Evolutionary conservation across 2,888 invertebrate genomes (phyloP), one percentile per base, ranked within the genome.

Genomic region (Cheilosia vulpina): DNA sequence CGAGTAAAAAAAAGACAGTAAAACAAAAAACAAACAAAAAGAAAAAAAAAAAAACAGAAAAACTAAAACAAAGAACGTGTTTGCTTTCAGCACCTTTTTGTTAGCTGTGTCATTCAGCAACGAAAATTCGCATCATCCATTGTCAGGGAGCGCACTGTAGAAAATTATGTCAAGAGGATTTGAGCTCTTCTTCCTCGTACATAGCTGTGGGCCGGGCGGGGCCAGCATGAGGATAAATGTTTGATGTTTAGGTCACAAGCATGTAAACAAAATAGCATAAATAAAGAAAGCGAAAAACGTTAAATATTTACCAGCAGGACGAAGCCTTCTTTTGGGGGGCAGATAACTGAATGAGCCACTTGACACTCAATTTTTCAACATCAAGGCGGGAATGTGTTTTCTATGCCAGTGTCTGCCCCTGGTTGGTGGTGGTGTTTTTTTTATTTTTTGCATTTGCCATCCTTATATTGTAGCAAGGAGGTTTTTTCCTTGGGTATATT

Each of bases 101-200:
- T 80, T 76, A 75, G 80, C 50, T 55, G 47, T 72, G 80, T 77
- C 80, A 80, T 75, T 85, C 77, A 77, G 76, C 53, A 60, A 24
- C 53, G 38, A 71, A 75, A 71, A 69, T 71, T 85, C 75, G 66
- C 75, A 68, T 71, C 71, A 45, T 65, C 71, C 60, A 80, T 80
- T 85, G 84, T 85, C 72, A 65, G 77, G 31, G 65, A 60, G 76
- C 76, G 57, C 65, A 47, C 62, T 72, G 57, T 50, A 58, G 38
- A 63, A 72, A 85, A 85, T 81, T 81, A 73, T 85, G 85, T 85
- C 76, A 85, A 77, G 85, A 77, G 80, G 85, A 85, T 85, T 85
- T 81, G 68, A 50, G 52, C 68, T 24, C 55, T 34, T 62, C 73
- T 81, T 65, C 50, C 6, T 6, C 27, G 27, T 50, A 17, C 17